Evolutionary conservation across 53 echinoderm and acorn worm species (phyloP).

Genomic region (Temnopleurus reevesii): DNA sequence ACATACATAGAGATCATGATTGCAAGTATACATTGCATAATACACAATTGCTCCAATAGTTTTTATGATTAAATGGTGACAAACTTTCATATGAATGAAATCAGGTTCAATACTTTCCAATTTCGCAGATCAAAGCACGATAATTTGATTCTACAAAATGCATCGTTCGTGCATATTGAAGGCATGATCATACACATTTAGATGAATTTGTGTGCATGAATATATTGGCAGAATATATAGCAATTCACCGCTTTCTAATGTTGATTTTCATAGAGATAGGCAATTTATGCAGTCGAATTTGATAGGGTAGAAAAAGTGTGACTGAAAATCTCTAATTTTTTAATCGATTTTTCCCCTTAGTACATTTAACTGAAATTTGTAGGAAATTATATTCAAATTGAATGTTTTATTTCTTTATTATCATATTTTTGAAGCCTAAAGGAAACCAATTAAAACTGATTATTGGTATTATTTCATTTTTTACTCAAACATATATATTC

Average conservation of each 20-base stretch:
- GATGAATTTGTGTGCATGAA: not conserved
- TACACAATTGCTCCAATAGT: too few relatives aligned
- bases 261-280: not conserved
- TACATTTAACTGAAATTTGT: not conserved
- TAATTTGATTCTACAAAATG: not conserved
- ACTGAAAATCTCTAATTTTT: conserved; percentile 15
- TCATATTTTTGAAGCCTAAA: not conserved
- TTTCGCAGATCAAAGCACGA: not conserved
- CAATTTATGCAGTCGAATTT: not conserved
- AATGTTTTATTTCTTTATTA: conserved; percentile 9
- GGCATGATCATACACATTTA: conserved; percentile 31
- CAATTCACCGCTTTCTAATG: not conserved
- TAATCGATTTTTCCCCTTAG: not conserved
- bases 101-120: not conserved
- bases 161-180: not conserved
- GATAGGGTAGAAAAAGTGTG: not conserved
- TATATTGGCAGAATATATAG: not conserved
- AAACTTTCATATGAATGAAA: not conserved
- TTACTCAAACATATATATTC: too few relatives aligned
- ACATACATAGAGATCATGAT: too few relatives aligned
- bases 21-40: too few relatives aligned
- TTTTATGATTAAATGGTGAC: not conserved
- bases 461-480: too few relatives aligned
- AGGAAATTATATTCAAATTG: not conserved
- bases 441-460: conserved; percentile 1